These are phyloP conservation scores for Semaprochilodus insignis DNA, from an alignment of 2,797 vertebrate species.

Conservation along the genomic window DNA sequence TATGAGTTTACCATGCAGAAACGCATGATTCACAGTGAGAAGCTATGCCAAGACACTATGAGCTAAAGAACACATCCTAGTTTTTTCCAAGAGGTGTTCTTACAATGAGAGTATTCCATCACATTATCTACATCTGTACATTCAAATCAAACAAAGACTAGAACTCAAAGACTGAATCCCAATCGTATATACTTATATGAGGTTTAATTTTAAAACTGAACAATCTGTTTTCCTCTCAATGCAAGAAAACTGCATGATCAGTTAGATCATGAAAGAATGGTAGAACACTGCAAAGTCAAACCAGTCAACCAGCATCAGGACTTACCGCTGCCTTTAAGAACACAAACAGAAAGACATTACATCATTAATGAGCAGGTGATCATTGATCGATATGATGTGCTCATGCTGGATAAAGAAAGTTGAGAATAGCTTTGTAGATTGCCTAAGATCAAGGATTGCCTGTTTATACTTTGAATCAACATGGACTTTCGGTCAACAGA, in stretches of 20 bases:
- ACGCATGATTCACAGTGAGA: not conserved
- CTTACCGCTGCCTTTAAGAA: conserved; percentile 97
- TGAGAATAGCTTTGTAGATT: not conserved
- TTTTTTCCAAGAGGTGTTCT: conserved; percentile 2
- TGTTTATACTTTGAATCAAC: not conserved
- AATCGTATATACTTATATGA: not conserved
- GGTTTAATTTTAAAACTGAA: not conserved
- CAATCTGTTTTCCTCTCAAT: conserved; percentile 29
- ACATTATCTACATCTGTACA: not conserved
- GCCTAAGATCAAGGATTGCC: not conserved
- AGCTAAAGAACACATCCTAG: not conserved
- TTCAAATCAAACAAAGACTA: not conserved
- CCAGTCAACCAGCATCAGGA: conserved; percentile 71
- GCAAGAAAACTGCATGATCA: conserved; percentile 25
- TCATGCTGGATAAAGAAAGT: conserved; percentile 50
- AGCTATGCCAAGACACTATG: not conserved
- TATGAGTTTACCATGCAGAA: conserved; percentile 13
- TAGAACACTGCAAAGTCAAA: conserved; percentile 65
- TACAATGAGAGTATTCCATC: conserved; percentile 24
- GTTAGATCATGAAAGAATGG: not conserved
- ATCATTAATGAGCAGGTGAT: conserved; percentile 59
- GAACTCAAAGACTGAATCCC: not conserved
- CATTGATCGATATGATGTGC: conserved; percentile 39
- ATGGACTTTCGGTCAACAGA: too few species aligned
- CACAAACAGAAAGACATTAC: conserved; percentile 77